Conservation (phyloP, 2,113 vertebrate species). For the Nicator chloris region DNA sequence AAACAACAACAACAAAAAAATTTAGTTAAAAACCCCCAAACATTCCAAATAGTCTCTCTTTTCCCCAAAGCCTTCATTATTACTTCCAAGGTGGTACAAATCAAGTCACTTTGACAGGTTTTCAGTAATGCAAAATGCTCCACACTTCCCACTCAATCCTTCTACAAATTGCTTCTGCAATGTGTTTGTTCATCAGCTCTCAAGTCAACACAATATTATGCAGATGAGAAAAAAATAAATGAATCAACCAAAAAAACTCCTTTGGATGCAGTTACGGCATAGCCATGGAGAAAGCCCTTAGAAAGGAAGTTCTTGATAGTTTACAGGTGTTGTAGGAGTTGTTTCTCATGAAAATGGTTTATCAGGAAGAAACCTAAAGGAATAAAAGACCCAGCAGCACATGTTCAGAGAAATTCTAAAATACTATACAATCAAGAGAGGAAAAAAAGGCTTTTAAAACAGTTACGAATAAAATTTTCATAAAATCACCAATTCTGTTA, state of each 20-base stretch:
- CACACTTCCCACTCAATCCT: background rate
- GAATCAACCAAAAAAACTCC: background rate
- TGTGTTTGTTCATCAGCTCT: background rate
- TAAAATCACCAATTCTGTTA: background rate
- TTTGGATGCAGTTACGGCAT: background rate
- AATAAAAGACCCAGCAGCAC: background rate
- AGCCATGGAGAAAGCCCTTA: background rate
- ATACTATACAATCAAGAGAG: background rate
- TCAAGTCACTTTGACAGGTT: background rate
- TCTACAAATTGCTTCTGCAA: background rate
- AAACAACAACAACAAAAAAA: too few species aligned
- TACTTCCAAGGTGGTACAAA: background rate
- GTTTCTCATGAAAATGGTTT: background rate
- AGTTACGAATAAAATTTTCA: background rate
- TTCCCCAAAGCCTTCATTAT: background rate
- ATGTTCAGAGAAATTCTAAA: background rate
- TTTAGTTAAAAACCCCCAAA: background rate
- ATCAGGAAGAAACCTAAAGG: background rate
- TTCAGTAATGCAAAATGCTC: background rate
- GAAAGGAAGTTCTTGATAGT: background rate
- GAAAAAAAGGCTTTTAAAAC: background rate
- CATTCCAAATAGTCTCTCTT: background rate
- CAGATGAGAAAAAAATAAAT: background rate
- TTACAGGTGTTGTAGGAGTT: background rate
- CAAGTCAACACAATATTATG: background rate